phyloP scores from a whole-genome alignment of 2,888 invertebrate species.

The Rotaria sp. region DNA sequence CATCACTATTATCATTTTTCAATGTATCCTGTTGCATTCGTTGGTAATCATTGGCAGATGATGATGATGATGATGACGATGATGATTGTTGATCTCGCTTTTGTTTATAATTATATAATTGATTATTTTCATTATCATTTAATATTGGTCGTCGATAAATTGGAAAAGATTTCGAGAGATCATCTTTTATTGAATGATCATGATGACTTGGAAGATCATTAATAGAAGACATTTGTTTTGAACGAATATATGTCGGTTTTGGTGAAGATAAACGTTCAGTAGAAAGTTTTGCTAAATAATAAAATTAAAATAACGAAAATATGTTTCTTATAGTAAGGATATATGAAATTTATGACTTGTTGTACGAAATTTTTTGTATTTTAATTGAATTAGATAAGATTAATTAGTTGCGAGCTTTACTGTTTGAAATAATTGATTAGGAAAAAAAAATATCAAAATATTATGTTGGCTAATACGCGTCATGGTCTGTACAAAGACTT shows the following conservation, averaged over 20 bases:
- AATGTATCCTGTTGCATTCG: neutral
- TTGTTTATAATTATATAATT: neutral
- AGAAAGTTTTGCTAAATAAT: neutral
- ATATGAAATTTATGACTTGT: too few relatives aligned
- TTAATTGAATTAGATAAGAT: too few relatives aligned
- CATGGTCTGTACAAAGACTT: too few relatives aligned
- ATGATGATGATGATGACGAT: neutral
- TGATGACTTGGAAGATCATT: neutral
- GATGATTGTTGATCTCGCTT: neutral
- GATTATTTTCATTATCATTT: neutral
- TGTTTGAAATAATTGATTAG: too few relatives aligned
- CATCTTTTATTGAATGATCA: neutral
- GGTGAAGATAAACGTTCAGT: neutral
- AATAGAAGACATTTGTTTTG: neutral
- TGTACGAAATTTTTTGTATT: too few relatives aligned
- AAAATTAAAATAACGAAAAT: too few relatives aligned
- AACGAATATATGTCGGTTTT: neutral
- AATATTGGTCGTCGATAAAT: neutral
- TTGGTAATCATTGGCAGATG: too few relatives aligned
- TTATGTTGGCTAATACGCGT: too few relatives aligned
- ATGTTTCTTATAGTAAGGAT: too few relatives aligned
- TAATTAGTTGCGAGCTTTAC: too few relatives aligned
- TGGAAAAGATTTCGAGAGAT: neutral
- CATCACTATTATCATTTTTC: neutral
- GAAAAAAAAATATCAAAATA: too few relatives aligned